Base-by-base conservation (phyloP, 1,140 invertebrate species). In the Caenorhabditis tropicalis region DNA sequence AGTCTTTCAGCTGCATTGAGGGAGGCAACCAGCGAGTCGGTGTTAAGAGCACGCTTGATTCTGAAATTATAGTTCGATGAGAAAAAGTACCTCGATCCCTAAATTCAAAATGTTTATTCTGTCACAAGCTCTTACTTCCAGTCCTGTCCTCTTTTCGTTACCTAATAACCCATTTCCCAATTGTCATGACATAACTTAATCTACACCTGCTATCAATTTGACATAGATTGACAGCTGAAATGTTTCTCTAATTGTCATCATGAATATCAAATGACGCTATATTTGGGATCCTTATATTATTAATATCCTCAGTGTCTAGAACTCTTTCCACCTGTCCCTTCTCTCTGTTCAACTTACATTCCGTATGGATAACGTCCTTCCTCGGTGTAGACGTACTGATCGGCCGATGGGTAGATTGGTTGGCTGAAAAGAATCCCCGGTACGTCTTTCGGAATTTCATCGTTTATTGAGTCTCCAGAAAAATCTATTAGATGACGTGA, bases 41-140 rank as follows among this genome's bases (percentile, higher is more conserved):
- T 74, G 65, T 74, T 74, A 5, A 74, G 36, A 1, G 65, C 65
- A 24, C 65, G 65, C 19, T 74, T 74, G 65, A 74, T 74, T 43
- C 65, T 74, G 65, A 74, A 74, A 43, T 12, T 43, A 1, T 10
- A 7, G 9, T 43, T 74, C 15, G 9, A 24, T 2, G 9, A 65
- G 48, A 19, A 0, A 10, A 19, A n/a, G 15, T 5, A 51, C 15
- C 48, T 51, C 58, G n/a, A 10, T 0, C 7, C 6, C 6, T 16
- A 0, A 56, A 24, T 9, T 29, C 53, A 27, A 21, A 43, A n/a
- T n/a, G n/a, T n/a, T n/a, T n/a, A n/a, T n/a, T n/a, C n/a, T n/a
- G n/a, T n/a, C n/a, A n/a, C n/a, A n/a, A n/a, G n/a, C n/a, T n/a
- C n/a, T n/a, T n/a, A n/a, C n/a, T n/a, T n/a, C n/a, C n/a, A n/a